These are phyloP conservation scores for Chymomyza amoena DNA, from an alignment of 2,888 invertebrate genomes.

Conservation along the genomic window DNA sequence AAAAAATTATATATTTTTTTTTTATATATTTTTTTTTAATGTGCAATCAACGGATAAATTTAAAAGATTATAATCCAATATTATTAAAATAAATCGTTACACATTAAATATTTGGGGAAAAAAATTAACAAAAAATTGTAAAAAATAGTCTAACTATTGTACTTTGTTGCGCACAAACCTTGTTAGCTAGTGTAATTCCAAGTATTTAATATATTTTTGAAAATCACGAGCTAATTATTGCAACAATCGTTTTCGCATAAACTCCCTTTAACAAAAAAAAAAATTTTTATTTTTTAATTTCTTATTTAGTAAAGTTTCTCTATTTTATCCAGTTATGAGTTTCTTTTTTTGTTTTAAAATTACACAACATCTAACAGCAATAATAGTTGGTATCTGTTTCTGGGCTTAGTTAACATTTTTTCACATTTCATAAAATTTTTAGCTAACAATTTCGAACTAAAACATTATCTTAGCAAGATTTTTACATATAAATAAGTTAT, in stretches of 20 bases:
- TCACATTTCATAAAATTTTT: neutral
- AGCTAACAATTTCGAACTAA: neutral
- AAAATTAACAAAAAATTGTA: too few species aligned
- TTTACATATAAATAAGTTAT: conserved; percentile 1
- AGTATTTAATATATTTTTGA: neutral
- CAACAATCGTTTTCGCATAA: neutral
- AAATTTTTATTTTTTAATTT: neutral
- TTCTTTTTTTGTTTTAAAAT: neutral
- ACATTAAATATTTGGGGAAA: too few species aligned
- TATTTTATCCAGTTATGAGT: too few species aligned
- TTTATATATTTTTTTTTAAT: too few species aligned
- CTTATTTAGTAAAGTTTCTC: neutral
- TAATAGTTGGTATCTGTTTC: neutral
- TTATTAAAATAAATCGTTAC: too few species aligned
- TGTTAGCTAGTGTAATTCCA: neutral
- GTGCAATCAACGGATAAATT: too few species aligned
- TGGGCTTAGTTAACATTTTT: conserved; percentile 9
- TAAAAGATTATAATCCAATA: too few species aligned
- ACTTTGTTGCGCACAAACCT: neutral
- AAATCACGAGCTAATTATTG: neutral
- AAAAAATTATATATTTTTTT: too few species aligned
- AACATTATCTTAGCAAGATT: neutral
- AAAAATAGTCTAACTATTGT: too few species aligned
- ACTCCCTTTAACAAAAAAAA: neutral
- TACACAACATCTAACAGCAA: neutral